Base-by-base conservation (phyloP, 2,113 vertebrate genomes). In the Sprattus sprattus region DNA sequence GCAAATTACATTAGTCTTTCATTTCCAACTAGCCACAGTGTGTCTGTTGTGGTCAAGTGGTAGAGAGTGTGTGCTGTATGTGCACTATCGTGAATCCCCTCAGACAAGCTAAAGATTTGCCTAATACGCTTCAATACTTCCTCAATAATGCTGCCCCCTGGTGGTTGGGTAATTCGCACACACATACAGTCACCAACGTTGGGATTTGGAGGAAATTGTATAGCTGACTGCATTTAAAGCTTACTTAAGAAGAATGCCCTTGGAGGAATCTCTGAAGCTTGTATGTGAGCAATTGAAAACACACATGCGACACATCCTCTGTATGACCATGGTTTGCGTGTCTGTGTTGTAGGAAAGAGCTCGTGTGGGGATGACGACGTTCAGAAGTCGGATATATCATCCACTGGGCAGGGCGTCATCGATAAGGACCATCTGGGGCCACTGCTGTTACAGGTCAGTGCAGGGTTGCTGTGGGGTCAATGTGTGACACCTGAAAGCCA, bases 311-410 rank as follows among this genome's bases (percentile, higher is more conserved):
- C 39, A 39, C 39, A 39, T 39, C 1, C 39, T 78, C 25, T 11
- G 45, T 52, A 8, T 46, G n/a, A 45, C 11, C 18, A 1, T 18
- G 32, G 11, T 64, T 25, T 57, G 7, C 64, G n/a, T 86, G 90
- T 89, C 89, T 94, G 50, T 92, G n/a, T 75, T 39, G 25, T 89
- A 99, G 98, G 97, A 92, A 99, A 99, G 94, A 90, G 95, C 85
- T 94, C 97, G 89, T 97, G 95, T 91, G 96, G 85, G 85, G 97
- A 99, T 88, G 97, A 99, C 71, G 98, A 99, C 89, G 98, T 99
- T 91, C 98, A 99, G 94, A 99, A 99, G 94, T 97, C 98, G 32
- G 98, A 99, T 84, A 97, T 99, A 32, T 99, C 98, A 87, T 99
- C 98, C 82, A 99, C 98, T 32, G 98, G 98, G 91, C 98, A 98